Evolutionary conservation across 2,888 invertebrate genomes (phyloP), one percentile per base, ranked within the genome.

Genomic region (Leuctra nigra): DNA sequence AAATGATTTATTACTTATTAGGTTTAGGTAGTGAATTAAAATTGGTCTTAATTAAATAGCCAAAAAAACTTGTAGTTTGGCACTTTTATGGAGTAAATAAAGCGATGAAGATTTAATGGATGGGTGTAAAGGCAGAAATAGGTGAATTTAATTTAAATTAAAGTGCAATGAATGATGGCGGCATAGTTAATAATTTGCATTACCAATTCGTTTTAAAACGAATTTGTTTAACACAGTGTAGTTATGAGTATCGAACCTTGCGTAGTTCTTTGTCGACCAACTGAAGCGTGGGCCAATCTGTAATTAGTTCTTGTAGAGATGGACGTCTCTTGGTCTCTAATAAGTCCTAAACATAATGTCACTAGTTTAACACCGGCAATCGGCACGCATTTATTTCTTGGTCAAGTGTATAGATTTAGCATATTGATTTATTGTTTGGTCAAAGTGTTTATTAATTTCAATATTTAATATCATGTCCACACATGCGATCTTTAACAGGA

Each of bases 201-300:
- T 33, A 50, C 50, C 50, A 50, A n/a, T n/a, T n/a, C n/a, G n/a
- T n/a, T n/a, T 29, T 35, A 18, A 33, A 50, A 50, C 18, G 18
- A 50, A 20, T 68, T 70, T 73, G 75, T 53, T 53, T 38, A 38
- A 36, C 24, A 38, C 23, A 36, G 29, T 54, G 54, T 50, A 56
- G 46, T 52, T 53, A 35, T 72, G 58, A 54, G 61, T 66, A 78
- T 75, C 82, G 79, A 82, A 83, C 82, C 82, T 83, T 82, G 74
- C 60, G 60, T 24, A 60, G 56, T 54, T 75, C 75, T 77, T 78
- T 81, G 72, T 77, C 78, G 75, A 77, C 74, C 73, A 78, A 78
- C 74, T 78, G 75, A 74, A 88, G 82, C 68, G 72, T 80, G 69
- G 87, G 87, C 86, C 87, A 88, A 77, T 87, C 87, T 68, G 83